Evolutionary conservation across 2,888 invertebrate genomes (phyloP), one percentile per base, ranked within the genome.

Genomic region (Amiota minor): DNA sequence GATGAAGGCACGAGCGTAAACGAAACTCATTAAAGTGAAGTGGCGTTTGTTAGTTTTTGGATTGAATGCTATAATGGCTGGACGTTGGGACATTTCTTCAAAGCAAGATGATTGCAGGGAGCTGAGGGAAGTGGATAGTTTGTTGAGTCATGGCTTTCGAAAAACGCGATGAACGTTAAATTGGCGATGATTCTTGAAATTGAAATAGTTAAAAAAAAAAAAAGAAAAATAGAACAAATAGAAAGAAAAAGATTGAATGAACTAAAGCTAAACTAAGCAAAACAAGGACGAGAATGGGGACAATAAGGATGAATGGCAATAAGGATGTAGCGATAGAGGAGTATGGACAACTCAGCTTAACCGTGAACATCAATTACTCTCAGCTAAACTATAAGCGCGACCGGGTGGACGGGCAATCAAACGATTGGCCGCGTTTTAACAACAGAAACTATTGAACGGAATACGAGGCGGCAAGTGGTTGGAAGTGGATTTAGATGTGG

Each of bases 301-400:
- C 53, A 0, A 12, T n/a, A 12, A n/a, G 53, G 12, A 9, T 53
- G 53, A 53, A n/a, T 53, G 53, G 12, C 14, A n/a, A 1, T 46
- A 14, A 35, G 35, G 2, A 6, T 35, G 35, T 35, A 35, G 35
- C 0, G 18, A 46, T n/a, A n/a, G 67, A n/a, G 12, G 45, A 53
- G 71, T 50, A 35, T 6, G 69, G 55, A 49, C 55, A 71, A 56
- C 10, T 56, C 80, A 75, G 77, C 74, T 78, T 76, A 73, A 75
- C 79, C 78, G 84, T 83, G 85, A 84, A 83, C 86, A 83, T 83
- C 86, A 83, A 85, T 83, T 83, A 83, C 86, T 74, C 77, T 76
- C 47, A 81, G 80, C 81, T 80, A 83, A 83, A 85, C 83, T 35
- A 35, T 35, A 35, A 35, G 35, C 35, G 35, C 35, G 2, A 35